Evolutionary conservation across 2,797 vertebrate genomes (phyloP).

Genomic region (Cyclopterus lumpus): DNA sequence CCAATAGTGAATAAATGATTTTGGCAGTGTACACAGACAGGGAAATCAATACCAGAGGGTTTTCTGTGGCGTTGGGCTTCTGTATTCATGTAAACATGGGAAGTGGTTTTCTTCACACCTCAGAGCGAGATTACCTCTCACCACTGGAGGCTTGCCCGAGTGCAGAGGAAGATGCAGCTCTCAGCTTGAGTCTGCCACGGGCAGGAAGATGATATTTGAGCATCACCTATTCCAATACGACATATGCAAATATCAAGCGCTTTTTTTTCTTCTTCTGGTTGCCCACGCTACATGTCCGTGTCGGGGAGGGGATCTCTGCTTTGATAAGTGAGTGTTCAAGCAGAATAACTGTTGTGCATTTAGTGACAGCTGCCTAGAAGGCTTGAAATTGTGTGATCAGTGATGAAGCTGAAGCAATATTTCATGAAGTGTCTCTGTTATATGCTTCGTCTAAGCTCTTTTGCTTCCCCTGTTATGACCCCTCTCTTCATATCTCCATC

Average conservation of each 20-base stretch:
- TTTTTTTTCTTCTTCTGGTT: constrained; percentile 18
- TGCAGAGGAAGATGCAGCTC: constrained; percentile 65
- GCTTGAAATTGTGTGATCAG: constrained; percentile 60
- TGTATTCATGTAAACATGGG: constrained; percentile 98
- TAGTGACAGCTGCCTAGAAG: constrained; percentile 55
- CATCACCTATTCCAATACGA: constrained; percentile 49
- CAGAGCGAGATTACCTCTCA: constrained; percentile 87
- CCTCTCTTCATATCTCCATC: constrained; percentile 53
- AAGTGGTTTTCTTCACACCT: constrained; percentile 96
- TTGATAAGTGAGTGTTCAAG: constrained; percentile 62
- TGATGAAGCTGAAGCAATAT: constrained; percentile 59
- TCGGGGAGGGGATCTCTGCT: constrained; percentile 29
- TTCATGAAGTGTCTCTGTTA: constrained; percentile 56
- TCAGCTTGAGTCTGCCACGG: constrained; percentile 76
- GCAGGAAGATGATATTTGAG: constrained; percentile 61
- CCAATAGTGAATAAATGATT: constrained; percentile 98
- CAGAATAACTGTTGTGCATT: constrained; percentile 69
- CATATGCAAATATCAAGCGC: constrained; percentile 59
- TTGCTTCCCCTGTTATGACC: constrained; percentile 61
- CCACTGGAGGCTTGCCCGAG: constrained; percentile 76
- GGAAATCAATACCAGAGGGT: constrained; percentile 97
- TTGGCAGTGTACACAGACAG: constrained; percentile 92
- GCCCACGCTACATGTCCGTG: constrained; percentile 49
- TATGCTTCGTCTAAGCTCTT: constrained; percentile 33
- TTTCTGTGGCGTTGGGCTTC: constrained; percentile 92